Evolutionary conservation across 1,140 invertebrate species (phyloP).

Genomic region (Rhagoletis zephyria): DNA sequence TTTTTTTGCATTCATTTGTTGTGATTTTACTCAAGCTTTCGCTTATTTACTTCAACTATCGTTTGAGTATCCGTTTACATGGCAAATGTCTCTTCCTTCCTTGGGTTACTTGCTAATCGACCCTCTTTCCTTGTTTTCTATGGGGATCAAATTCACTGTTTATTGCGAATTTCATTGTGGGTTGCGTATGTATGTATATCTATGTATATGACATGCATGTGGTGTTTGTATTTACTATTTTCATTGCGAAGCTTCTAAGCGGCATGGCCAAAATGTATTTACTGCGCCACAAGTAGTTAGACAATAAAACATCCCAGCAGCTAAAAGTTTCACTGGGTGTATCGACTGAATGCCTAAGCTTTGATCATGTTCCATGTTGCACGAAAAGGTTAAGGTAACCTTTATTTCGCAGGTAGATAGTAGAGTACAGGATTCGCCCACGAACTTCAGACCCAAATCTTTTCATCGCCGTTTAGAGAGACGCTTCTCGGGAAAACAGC

Average conservation of each 20-base stretch:
- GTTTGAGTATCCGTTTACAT: constrained; percentile 12
- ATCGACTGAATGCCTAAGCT: too few species aligned
- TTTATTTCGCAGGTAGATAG: too few species aligned
- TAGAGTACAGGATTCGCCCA: too few species aligned
- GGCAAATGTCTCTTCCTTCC: background rate
- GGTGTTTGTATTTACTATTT: background rate
- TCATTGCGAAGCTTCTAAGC: background rate
- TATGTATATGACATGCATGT: background rate
- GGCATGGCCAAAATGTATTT: background rate
- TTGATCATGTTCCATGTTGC: too few species aligned
- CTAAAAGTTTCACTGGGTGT: too few species aligned
- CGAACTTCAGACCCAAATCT: too few species aligned
- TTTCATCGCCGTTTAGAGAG: too few species aligned
- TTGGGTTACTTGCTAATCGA: background rate
- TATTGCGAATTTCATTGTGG: background rate
- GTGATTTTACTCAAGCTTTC: constrained; percentile 16
- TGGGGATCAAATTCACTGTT: constrained; percentile 1
- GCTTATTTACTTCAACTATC: constrained; percentile 27
- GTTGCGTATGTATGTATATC: background rate
- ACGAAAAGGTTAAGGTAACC: too few species aligned
- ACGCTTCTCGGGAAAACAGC: too few species aligned
- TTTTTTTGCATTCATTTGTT: background rate
- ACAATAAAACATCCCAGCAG: too few species aligned
- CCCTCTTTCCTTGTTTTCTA: background rate
- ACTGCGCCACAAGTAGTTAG: background rate